Percentiles rank a stretch among this genome's conserved stretches.
These are phyloP conservation scores for Drosophila yakuba DNA, from an alignment of 1,140 invertebrate species.

Conservation along the genomic window DNA sequence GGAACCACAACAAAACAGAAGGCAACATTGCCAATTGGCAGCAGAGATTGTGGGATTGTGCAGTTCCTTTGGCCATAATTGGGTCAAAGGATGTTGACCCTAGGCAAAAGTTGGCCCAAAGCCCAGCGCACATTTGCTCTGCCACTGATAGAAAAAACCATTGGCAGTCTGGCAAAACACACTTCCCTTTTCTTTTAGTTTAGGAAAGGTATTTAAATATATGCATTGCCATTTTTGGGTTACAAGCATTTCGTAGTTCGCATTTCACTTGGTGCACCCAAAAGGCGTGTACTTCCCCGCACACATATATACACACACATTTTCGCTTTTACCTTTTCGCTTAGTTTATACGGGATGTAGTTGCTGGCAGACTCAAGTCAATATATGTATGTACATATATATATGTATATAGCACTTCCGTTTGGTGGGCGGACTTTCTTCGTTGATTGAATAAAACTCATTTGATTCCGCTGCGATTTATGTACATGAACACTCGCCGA, in stretches of 20 bases:
- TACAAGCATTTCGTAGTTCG: conserved; percentile 26
- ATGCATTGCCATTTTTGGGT: conserved; percentile 4
- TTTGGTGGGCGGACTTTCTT: conserved; percentile 66
- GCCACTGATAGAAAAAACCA: neutral
- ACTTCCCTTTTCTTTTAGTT: too few species aligned
- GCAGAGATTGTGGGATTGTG: conserved; percentile 50
- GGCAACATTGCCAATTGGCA: conserved; percentile 42
- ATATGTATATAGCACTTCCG: conserved; percentile 64
- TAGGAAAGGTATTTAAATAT: neutral
- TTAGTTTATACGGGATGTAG: conserved; percentile 54
- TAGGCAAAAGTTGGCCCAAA: conserved; percentile 33
- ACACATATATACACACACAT: conserved; percentile 51
- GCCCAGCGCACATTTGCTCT: neutral
- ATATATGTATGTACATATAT: conserved; percentile 24
- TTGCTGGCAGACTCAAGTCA: conserved; percentile 9
- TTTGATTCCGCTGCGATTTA: conserved; percentile 51
- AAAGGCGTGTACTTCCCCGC: conserved; percentile 68
- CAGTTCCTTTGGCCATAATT: conserved; percentile 68
- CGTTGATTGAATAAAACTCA: conserved; percentile 81
- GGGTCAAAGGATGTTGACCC: conserved; percentile 84
- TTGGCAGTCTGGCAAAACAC: conserved; percentile 48
- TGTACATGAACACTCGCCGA: conserved; percentile 18
- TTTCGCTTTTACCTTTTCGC: conserved; percentile 68
- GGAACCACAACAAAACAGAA: conserved; percentile 51
- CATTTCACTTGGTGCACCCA: conserved; percentile 61